Evolutionary conservation across 1,140 invertebrate genomes (phyloP), one percentile per base, ranked within the genome.

Genomic region (Neodiprion virginianus): DNA sequence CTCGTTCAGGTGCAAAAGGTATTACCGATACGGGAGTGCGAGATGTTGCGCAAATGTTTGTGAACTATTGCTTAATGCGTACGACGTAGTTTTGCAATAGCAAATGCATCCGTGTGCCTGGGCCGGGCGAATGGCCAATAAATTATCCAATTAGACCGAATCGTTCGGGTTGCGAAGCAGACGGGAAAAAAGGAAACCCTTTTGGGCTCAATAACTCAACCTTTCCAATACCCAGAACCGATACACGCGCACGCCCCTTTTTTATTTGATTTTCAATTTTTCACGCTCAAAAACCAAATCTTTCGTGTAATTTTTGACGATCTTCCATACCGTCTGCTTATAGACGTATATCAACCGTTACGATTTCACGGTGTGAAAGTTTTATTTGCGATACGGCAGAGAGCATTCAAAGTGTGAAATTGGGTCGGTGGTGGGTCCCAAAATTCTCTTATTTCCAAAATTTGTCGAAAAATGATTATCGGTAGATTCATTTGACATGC

Each of bases 211-310:
- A 74, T 77, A 72, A 48, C 61, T 65, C 69, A 76, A 76, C 74
- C 72, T 66, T 76, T 21, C 65, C 23, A 47, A 73, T 40, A 61
- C 53, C 53, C 53, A 14, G 11, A 61, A 8, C 53, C 53, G 53
- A 61, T 61, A 61, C 8, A 14, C 11, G 11, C 53, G 75, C 75
- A 79, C 79, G 79, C 82, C 81, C 81, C 78, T 82, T 84, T 85
- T 82, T 86, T 88, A 88, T 88, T 88, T 88, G 87, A 87, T 88
- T 80, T 86, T 83, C 72, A 53, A 88, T 88, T 88, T 72, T 81
- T 17, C 83, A 88, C 85, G 85, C 85, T 75, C 76, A 76, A 79
- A 72, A 78, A 79, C 50, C 79, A 85, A 88, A 87, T 88, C 82
- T 84, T 81, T 87, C 83, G 83, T 87, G 84, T 84, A 86, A 87